Evolutionary conservation across 2,888 invertebrate species (phyloP).

Genomic region (Ochlodes sylvanus): DNA sequence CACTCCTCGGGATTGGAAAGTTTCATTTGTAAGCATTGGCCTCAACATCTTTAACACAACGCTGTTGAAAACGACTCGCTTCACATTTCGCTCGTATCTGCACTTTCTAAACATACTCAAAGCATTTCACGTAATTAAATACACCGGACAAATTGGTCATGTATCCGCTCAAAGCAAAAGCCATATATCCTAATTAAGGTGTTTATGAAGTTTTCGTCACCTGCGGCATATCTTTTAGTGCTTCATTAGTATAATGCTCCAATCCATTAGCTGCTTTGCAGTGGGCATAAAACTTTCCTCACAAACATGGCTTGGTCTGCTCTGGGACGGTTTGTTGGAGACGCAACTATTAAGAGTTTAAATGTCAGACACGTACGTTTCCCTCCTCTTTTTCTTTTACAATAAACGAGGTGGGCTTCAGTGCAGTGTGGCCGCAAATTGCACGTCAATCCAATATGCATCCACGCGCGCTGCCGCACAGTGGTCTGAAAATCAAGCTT

Average conservation of each 20-base stretch:
- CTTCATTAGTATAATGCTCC: slow-evolving; percentile 2
- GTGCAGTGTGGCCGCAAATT: slow-evolving; percentile 58
- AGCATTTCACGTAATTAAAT: too few relatives aligned
- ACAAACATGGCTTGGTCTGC: background rate
- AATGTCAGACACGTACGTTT: slow-evolving; percentile 9
- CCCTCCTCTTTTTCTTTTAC: slow-evolving; percentile 21
- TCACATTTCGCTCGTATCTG: too few relatives aligned
- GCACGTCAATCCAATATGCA: slow-evolving; percentile 77
- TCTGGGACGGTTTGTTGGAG: background rate
- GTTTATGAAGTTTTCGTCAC: slow-evolving; percentile 9
- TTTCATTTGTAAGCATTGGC: too few relatives aligned
- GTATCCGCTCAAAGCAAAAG: background rate
- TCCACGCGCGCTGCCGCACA: slow-evolving; percentile 60
- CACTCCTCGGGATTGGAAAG: too few relatives aligned
- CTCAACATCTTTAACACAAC: too few relatives aligned
- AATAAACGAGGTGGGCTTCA: slow-evolving; percentile 40
- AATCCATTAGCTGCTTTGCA: slow-evolving; percentile 6
- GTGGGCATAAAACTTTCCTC: slow-evolving; percentile 1
- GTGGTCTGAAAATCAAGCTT: too few relatives aligned
- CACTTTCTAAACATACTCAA: too few relatives aligned
- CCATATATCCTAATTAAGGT: background rate
- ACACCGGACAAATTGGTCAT: background rate
- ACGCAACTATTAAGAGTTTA: slow-evolving; percentile 4
- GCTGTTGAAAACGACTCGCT: too few relatives aligned
- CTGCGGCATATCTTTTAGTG: slow-evolving; percentile 1